These are phyloP conservation scores for Leucoraja erinaceus DNA, from an alignment of 2,113 vertebrate genomes.

Conservation along the genomic window DNA sequence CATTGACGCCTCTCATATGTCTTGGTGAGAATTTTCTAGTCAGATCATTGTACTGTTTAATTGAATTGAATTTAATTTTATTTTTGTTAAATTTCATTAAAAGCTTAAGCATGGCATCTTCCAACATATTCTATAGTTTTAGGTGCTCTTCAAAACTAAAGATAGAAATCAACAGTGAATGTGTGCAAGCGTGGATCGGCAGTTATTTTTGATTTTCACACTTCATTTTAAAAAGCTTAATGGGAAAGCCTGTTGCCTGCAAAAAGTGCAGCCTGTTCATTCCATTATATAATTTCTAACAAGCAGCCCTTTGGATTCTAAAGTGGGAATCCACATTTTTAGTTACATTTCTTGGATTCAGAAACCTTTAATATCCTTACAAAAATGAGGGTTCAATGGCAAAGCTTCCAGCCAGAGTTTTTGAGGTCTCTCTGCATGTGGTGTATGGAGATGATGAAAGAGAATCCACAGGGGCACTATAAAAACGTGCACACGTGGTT, in stretches of 20 bases:
- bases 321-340: not conserved
- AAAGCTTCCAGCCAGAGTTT: not conserved
- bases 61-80: too few species aligned
- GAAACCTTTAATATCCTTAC: not conserved
- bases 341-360: not conserved
- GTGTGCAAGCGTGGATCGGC: not conserved
- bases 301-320: not conserved
- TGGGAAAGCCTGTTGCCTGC: not conserved
- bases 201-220: not conserved
- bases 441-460: not conserved
- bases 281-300: not conserved
- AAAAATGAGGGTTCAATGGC: not conserved
- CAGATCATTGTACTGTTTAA: not conserved
- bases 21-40: not conserved
- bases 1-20: not conserved
- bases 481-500: not conserved
- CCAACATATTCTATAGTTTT: not conserved
- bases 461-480: not conserved
- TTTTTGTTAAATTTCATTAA: too few species aligned
- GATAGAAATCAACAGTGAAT: not conserved
- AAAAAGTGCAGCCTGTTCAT: not conserved
- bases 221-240: not conserved
- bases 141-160: not conserved
- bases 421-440: not conserved
- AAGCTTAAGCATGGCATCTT: not conserved